Base-by-base conservation (phyloP, 2,797 vertebrate species). In the Mastacembelus armatus region DNA sequence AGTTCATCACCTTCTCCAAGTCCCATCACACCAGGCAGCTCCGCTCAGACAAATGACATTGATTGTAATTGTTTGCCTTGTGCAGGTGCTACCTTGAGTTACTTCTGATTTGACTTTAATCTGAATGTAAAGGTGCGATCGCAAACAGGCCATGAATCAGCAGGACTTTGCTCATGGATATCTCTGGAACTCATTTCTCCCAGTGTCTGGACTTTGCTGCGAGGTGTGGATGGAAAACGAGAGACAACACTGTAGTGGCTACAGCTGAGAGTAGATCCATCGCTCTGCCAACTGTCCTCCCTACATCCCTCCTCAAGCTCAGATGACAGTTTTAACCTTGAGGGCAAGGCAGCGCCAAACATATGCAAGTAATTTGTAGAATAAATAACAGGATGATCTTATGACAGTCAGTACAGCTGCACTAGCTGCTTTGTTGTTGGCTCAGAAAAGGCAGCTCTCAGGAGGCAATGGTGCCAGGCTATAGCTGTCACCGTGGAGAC, bases 341-440 rank as follows among this genome's bases (percentile, higher is more conserved):
- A 81, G 83, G 86, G 82, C 83, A 85, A 86, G 77, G 82, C 85
- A 50, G 75, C 3, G 30, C 40, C 3, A 60, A 85, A 88, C 93
- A 94, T 78, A 83, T 93, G 91, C 74, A 76, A 92, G 87, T 87
- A 35, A 93, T 94, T 89, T 90, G 90, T 90, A 36, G 83, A 88
- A 85, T 92, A 89, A 90, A 91, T 86, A 88, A 89, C 74, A 68
- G 86, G 84, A 89, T 81, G 87, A 76, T 89, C 80, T 87, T 80
- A 64, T 86, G 89, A 89, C 88, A 76, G 83, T 72, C 71, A 22
- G 73, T 51, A 62, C 89, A 85, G 90, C 85, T 87, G 88, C 85
- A 86, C 42, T 21, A 66, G 73, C 19, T 22, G 70, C 81, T 85
- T 89, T 82, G 75, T 85, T 85, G 71, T 83, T 83, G 82, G 79